Percentiles rank a stretch among this genome's conserved stretches.
These are phyloP conservation scores for Cossypha niveicapilla DNA, from an alignment of 2,797 vertebrate genomes.

Conservation along the genomic window DNA sequence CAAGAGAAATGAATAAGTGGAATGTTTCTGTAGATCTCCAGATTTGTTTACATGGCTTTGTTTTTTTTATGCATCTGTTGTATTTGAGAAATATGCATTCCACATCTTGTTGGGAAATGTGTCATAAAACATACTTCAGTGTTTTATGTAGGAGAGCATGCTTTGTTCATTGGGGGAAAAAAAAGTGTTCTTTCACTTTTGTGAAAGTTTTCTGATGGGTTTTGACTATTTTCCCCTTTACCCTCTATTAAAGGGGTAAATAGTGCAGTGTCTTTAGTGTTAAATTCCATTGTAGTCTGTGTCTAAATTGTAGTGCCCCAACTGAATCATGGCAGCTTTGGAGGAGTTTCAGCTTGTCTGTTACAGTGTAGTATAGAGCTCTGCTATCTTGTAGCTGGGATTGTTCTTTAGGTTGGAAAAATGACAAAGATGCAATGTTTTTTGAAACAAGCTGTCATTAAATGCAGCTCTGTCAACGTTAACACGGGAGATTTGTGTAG, in stretches of 20 bases:
- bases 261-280: neutral
- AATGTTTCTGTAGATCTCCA: neutral
- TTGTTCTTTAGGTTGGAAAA: neutral
- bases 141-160: neutral
- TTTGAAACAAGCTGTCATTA: neutral
- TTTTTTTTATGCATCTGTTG: neutral
- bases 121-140: neutral
- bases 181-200: neutral
- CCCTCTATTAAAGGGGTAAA: neutral
- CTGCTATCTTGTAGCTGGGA: neutral
- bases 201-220: neutral
- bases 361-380: neutral
- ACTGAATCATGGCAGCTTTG: neutral
- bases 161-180: neutral
- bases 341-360: neutral
- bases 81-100: neutral
- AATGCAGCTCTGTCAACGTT: neutral
- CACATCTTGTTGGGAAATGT: rapidly evolving
- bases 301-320: neutral
- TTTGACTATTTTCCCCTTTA: neutral
- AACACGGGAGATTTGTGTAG: neutral
- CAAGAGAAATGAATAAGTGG: neutral
- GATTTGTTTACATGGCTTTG: neutral
- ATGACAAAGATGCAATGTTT: neutral
- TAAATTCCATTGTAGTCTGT: neutral